Evolutionary conservation across 2,113 vertebrate species (phyloP).

Genomic region (Hippocampus comes): DNA sequence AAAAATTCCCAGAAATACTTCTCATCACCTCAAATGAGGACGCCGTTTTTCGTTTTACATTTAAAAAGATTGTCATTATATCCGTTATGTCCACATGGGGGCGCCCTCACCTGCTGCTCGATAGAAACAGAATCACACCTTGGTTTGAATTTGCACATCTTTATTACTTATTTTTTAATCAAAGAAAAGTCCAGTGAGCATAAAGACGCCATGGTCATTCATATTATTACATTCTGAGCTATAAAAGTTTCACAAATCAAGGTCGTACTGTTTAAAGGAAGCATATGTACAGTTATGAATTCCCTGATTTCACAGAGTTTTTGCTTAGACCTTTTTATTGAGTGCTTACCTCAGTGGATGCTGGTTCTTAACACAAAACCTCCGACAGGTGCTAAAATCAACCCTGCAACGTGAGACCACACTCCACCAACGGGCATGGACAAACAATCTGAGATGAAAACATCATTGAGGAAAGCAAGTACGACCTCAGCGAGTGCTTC

Average conservation of each 20-base stretch:
- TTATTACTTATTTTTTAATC: constrained; percentile 74
- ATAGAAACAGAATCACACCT: not conserved
- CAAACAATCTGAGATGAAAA: constrained; percentile 33
- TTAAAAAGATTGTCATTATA: too few species aligned
- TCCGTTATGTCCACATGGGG: constrained; percentile 49
- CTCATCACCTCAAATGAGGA: too few species aligned
- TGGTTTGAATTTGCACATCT: constrained; percentile 64
- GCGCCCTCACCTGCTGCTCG: constrained; percentile 19
- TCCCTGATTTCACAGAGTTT: constrained; percentile 79
- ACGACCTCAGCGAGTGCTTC: constrained; percentile 42
- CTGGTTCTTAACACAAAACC: constrained; percentile 24
- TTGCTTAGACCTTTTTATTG: constrained; percentile 47
- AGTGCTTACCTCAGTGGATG: constrained; percentile 48
- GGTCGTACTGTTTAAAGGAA: constrained; percentile 66
- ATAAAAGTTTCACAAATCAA: constrained; percentile 77
- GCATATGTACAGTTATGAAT: constrained; percentile 66
- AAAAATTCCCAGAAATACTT: too few species aligned
- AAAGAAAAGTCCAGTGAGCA: constrained; percentile 77
- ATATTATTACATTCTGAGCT: constrained; percentile 80
- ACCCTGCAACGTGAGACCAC: constrained; percentile 18
- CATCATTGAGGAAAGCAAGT: constrained; percentile 15
- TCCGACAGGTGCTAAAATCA: constrained; percentile 22
- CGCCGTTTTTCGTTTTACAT: too few species aligned
- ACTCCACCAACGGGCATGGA: constrained; percentile 23
- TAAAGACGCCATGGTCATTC: constrained; percentile 78